A percentile compares a stretch with the other conserved stretches of the same genome.
phyloP scores from a whole-genome alignment of 2,113 vertebrate genomes.

The Phylloscopus trochiloides region DNA sequence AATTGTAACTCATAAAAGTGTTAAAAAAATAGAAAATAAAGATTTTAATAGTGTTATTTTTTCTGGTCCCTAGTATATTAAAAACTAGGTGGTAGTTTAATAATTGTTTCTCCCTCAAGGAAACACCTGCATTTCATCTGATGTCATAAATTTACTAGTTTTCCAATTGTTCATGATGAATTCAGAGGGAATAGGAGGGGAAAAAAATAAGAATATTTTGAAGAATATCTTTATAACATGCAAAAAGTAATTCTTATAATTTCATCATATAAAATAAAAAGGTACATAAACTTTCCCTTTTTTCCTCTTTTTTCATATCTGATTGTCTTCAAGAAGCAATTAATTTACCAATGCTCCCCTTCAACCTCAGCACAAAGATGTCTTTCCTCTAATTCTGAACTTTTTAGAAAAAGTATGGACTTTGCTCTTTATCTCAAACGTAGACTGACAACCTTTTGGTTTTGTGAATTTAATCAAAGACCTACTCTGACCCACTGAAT shows the following conservation, averaged over 20 bases:
- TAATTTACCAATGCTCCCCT: neutral
- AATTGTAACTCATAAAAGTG: neutral
- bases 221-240: neutral
- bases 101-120: neutral
- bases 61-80: neutral
- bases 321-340: neutral
- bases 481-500: neutral
- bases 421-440: neutral
- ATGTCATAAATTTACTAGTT: neutral
- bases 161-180: neutral
- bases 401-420: neutral
- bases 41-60: neutral
- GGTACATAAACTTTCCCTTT: neutral
- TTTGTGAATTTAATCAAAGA: slow-evolving; percentile 14
- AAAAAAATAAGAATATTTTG: neutral
- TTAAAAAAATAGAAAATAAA: neutral
- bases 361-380: neutral
- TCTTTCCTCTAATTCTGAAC: neutral
- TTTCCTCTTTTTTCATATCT: neutral
- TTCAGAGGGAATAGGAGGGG: neutral
- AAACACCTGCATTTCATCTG: neutral
- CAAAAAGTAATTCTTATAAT: neutral
- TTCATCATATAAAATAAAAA: neutral
- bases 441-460: neutral
- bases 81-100: neutral